phyloP scores from a whole-genome alignment of 2,888 invertebrate species.

The Tetramorium bicarinatum region DNA sequence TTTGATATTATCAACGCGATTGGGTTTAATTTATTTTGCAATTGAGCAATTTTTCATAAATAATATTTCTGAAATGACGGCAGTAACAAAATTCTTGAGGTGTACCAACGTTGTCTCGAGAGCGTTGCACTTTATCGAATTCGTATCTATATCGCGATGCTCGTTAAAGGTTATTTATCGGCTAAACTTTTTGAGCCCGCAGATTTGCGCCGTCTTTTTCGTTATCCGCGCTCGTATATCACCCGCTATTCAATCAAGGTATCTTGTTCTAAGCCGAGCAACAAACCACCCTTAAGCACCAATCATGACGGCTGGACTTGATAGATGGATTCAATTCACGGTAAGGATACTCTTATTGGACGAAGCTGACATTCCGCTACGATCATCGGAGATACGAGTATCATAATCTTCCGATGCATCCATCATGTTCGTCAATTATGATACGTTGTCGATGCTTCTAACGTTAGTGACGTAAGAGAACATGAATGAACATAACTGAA shows the following conservation, averaged over 20 bases:
- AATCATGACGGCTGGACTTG: constrained; percentile 80
- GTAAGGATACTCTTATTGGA: constrained; percentile 72
- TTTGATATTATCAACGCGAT: background rate
- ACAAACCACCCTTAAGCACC: constrained; percentile 82
- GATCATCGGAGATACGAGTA: constrained; percentile 61
- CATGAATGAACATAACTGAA: constrained; percentile 4
- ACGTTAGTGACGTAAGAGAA: constrained; percentile 1
- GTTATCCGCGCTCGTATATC: constrained; percentile 78
- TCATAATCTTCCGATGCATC: constrained; percentile 74
- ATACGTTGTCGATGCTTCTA: constrained; percentile 5
- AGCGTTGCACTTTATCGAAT: constrained; percentile 53
- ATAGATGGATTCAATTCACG: constrained; percentile 82
- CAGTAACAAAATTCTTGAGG: constrained; percentile 6
- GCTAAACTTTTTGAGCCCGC: constrained; percentile 59
- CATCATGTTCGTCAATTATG: constrained; percentile 68
- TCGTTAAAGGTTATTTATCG: constrained; percentile 78
- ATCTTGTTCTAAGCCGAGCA: constrained; percentile 82
- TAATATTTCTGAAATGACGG: background rate
- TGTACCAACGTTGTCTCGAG: constrained; percentile 18
- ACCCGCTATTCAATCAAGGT: constrained; percentile 83
- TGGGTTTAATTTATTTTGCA: background rate
- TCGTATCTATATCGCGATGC: constrained; percentile 48
- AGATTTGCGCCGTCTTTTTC: constrained; percentile 71
- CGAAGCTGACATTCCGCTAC: constrained; percentile 73
- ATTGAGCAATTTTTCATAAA: constrained; percentile 2